Base-by-base conservation (phyloP, 1,140 invertebrate genomes). In the Penaeus indicus region DNA sequence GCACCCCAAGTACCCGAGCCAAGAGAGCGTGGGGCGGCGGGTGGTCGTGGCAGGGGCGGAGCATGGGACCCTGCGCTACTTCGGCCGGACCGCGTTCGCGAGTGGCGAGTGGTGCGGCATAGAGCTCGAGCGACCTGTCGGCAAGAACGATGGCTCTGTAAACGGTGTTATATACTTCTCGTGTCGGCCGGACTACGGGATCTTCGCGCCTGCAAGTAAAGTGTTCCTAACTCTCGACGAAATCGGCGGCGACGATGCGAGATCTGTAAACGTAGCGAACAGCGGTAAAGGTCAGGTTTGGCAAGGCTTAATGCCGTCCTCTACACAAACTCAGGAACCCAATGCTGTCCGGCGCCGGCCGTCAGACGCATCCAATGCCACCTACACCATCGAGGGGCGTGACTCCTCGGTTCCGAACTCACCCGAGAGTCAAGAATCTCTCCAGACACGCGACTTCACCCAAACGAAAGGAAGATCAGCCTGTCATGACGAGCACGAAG, bases 121-220 rank as follows among this genome's bases (percentile, higher is more conserved):
- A 42, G 97, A 99, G 93, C 94, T 99, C 89, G 97, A 98, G 92
- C 97, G 98, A 88, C 95, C 97, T 2, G 93, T 96, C 87, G 98
- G 98, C 67, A 99, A 99, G 93, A 99, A 99, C 93, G 97, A 99
- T 93, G 98, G 98, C 72, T 96, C 97, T 69, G 97, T 99, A 64
- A 96, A 95, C 91, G 97, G 90, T 93, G 19, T 94, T 93, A 92
- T 98, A 94, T 99, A 99, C 94, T 99, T 99, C 93, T 95, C 97
- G 90, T 99, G 98, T 93, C 94, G 95, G 84, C 96, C 96, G n/a
- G 96, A 97, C 91, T 96, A 96, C 93, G 98, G 98, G 13, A 94
- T 99, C 63, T 99, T 99, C 94, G 97, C 98, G 13, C 98, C 98
- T 1, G 93, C 96, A 32, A 95, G 96, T 91, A 98, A 98, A 94